Base-by-base conservation (phyloP, 1,140 invertebrate species). In the Drosophila kepulauana region DNA sequence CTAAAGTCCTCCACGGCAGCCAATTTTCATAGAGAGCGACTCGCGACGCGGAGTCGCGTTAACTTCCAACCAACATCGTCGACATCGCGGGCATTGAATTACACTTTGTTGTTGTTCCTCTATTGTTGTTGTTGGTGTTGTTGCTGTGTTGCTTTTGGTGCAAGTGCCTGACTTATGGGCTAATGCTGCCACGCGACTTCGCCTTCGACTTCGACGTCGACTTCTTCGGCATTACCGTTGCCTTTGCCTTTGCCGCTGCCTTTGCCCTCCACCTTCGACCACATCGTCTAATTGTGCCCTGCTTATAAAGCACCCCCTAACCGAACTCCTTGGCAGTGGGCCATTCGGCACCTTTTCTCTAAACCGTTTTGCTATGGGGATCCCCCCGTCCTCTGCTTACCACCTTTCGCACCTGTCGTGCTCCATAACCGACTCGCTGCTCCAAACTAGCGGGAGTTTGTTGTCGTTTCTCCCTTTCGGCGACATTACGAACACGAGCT, bases 81-180 rank as follows among this genome's bases (percentile, higher is more conserved):
- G 35, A 2, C 54, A 10, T 33, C 71, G 82, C 72, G 56, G 59
- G 79, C 85, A 77, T 89, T 87, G 81, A 89, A 89, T 89, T 89
- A 86, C 85, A 68, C 59, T 46, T 71, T 73, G 43, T 59, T 67
- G 51, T 66, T 64, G 20, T 25, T 25, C 3, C 3, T 16, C 16
- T 73, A 49, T 65, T 64, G 33, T 64, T 66, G 48, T 15, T 68
- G 28, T 43, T 65, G 54, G 33, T 66, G 46, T 56, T 43, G 48
- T 25, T 15, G 38, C 15, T 65, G 63, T 65, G 59, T 79, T 65
- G 48, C 30, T 61, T 51, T 56, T 64, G 69, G 52, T 85, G 84
- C 86, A 71, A 79, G 84, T 77, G 77, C 78, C 84, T 87, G 84
- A 87, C 80, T 87, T 84, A 80, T 88, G 82, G 84, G 85, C 80